These are phyloP conservation scores for Nicator chloris DNA, from an alignment of 2,113 vertebrate species.

Conservation along the genomic window DNA sequence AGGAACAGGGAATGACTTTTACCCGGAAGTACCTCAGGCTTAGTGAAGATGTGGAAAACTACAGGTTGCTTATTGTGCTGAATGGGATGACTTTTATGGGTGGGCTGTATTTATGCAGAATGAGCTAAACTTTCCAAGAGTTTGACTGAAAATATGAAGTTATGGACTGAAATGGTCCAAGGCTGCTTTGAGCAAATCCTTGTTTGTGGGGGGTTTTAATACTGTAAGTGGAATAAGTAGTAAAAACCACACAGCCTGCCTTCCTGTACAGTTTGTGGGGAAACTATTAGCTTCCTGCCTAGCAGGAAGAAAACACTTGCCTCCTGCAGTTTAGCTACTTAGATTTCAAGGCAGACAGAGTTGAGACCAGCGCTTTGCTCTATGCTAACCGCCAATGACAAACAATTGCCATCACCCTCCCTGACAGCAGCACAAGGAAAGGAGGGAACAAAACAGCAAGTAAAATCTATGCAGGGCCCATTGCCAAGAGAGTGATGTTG, in stretches of 20 bases:
- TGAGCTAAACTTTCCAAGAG: neutral
- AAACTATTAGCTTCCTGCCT: slow-evolving; percentile 30
- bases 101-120: neutral
- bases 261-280: slow-evolving; percentile 7
- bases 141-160: neutral
- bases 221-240: neutral
- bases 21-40: neutral
- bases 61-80: neutral
- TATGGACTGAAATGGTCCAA: neutral
- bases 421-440: slow-evolving; percentile 42
- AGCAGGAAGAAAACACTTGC: slow-evolving; percentile 28
- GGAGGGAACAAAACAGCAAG: neutral
- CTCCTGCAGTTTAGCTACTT: slow-evolving; percentile 41
- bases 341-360: slow-evolving; percentile 32
- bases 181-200: neutral
- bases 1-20: neutral
- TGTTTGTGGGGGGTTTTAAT: neutral
- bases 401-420: slow-evolving; percentile 29
- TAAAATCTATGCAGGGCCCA: slow-evolving; percentile 43
- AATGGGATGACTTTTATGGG: neutral
- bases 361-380: neutral
- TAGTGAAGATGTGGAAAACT: neutral
- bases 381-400: neutral
- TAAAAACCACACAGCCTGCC: neutral
- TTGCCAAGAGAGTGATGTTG: slow-evolving; percentile 29